phyloP scores from a whole-genome alignment of 2,113 vertebrate species.

The Salminus brasiliensis region DNA sequence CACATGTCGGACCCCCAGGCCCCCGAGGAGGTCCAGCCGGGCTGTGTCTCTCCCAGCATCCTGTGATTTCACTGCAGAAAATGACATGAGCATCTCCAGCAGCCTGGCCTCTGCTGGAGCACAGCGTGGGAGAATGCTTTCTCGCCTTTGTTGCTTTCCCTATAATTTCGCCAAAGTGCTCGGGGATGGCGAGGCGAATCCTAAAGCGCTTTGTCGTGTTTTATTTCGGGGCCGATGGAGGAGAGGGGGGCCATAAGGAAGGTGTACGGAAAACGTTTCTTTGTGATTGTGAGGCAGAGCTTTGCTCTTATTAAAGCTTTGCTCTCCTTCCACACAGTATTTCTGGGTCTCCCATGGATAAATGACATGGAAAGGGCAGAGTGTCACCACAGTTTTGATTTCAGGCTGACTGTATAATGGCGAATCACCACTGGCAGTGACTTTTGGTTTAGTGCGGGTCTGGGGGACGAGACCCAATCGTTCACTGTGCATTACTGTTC shows the following conservation, averaged over 20 bases:
- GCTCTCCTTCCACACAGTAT: too few relatives aligned
- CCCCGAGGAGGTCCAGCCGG: constrained; percentile 11
- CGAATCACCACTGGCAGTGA: too few relatives aligned
- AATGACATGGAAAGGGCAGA: too few relatives aligned
- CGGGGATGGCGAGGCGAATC: constrained; percentile 16
- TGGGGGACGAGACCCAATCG: too few relatives aligned
- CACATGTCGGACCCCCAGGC: background rate
- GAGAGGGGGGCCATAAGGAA: background rate
- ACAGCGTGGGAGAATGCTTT: constrained; percentile 29
- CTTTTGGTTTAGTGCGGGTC: too few relatives aligned
- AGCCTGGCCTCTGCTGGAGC: constrained; percentile 1
- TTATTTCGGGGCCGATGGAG: background rate
- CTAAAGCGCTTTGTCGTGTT: constrained; percentile 46
- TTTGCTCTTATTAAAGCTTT: background rate
- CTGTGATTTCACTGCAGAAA: constrained; percentile 31
- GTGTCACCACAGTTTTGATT: too few relatives aligned
- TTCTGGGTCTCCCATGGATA: too few relatives aligned
- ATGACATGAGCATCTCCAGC: constrained; percentile 3
- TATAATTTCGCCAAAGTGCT: constrained; percentile 44
- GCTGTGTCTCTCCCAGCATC: constrained; percentile 28
- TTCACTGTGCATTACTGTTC: too few relatives aligned
- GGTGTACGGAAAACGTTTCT: background rate
- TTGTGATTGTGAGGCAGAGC: background rate
- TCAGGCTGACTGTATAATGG: too few relatives aligned
- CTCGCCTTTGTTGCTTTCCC: constrained; percentile 33